These are phyloP conservation scores for Dunckerocampus dactyliophorus DNA, from an alignment of 2,113 vertebrate genomes.

Conservation along the genomic window DNA sequence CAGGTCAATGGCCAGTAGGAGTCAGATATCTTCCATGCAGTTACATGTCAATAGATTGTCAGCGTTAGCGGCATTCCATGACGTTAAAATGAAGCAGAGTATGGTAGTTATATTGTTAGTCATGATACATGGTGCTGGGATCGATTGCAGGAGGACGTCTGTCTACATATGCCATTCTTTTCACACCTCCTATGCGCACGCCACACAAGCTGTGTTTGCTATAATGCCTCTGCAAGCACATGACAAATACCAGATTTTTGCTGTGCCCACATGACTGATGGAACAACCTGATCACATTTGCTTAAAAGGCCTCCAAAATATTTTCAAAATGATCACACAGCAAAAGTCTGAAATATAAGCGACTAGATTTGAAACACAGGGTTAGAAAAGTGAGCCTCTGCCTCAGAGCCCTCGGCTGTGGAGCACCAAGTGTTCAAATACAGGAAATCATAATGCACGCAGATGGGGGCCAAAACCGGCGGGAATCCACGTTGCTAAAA, in stretches of 20 bases:
- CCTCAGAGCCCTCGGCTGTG: slow-evolving; percentile 34
- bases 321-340: slow-evolving; percentile 34
- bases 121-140: slow-evolving; percentile 72
- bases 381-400: slow-evolving; percentile 41
- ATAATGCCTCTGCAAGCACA: slow-evolving; percentile 36
- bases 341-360: slow-evolving; percentile 40
- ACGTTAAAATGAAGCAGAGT: slow-evolving; percentile 85
- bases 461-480: slow-evolving; percentile 53
- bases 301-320: not conserved
- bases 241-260: slow-evolving; percentile 24
- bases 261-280: slow-evolving; percentile 13
- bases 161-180: slow-evolving; percentile 64
- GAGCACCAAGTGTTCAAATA: slow-evolving; percentile 47
- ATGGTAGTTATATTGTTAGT: slow-evolving; percentile 78
- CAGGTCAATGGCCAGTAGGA: slow-evolving; percentile 42
- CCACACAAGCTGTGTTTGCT: slow-evolving; percentile 36
- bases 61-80: slow-evolving; percentile 90
- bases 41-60: slow-evolving; percentile 42
- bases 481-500: slow-evolving; percentile 53
- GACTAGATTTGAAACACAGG: slow-evolving; percentile 30
- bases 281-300: not conserved
- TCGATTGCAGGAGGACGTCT: slow-evolving; percentile 75
- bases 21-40: slow-evolving; percentile 61
- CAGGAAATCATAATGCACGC: slow-evolving; percentile 48
- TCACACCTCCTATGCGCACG: slow-evolving; percentile 29